Evolutionary conservation across 1,140 invertebrate species (phyloP).

Genomic region (Penaeus indicus): DNA sequence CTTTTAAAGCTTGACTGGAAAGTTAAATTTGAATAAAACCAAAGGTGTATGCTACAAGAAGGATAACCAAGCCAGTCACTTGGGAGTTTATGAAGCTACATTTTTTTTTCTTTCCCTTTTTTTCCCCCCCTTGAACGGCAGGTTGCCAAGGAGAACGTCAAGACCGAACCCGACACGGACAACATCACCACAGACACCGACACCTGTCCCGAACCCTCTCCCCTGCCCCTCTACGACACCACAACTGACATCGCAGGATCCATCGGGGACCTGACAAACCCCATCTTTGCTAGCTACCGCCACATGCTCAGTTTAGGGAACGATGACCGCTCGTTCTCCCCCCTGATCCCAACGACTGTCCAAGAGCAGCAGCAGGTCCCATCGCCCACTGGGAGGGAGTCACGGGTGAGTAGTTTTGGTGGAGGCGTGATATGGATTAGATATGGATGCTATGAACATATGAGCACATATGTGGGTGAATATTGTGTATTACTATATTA

Average conservation of each 20-base stretch:
- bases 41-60: too few relatives aligned
- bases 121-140: not conserved
- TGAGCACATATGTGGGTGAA: too few relatives aligned
- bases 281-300: constrained; percentile 60
- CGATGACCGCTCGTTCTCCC: constrained; percentile 50
- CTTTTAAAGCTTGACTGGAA: too few relatives aligned
- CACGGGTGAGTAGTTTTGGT: constrained; percentile 34
- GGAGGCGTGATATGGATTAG: not conserved
- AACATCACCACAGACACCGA: constrained; percentile 22
- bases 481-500: too few relatives aligned
- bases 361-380: constrained; percentile 58
- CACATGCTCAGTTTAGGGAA: constrained; percentile 52
- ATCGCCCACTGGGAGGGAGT: constrained; percentile 49
- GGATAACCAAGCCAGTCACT: too few relatives aligned
- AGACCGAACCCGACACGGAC: constrained; percentile 35
- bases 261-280: constrained; percentile 49
- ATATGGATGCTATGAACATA: too few relatives aligned
- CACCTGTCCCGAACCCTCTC: constrained; percentile 28
- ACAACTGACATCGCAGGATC: constrained; percentile 41
- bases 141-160: constrained; percentile 33
- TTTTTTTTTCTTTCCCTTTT: too few relatives aligned
- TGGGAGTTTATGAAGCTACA: too few relatives aligned
- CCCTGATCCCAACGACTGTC: constrained; percentile 62
- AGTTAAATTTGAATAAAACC: too few relatives aligned
- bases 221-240: constrained; percentile 54